Evolutionary conservation across 2,797 vertebrate genomes (phyloP).

Genomic region (Xyrichtys novacula): DNA sequence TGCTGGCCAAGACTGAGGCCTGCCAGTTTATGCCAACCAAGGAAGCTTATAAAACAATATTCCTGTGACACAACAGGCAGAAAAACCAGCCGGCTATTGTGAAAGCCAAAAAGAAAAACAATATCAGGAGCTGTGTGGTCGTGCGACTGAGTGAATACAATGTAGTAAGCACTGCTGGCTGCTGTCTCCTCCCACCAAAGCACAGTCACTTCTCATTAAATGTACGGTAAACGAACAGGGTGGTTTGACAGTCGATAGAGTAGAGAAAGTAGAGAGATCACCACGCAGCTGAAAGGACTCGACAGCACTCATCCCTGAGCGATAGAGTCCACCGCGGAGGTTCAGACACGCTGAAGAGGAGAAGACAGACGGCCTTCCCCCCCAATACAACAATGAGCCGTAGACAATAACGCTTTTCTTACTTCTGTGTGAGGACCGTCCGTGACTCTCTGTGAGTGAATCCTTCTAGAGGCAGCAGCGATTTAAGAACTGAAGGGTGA

Average conservation of each 20-base stretch:
- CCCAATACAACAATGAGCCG: conserved; percentile 35
- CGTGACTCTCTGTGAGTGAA: neutral
- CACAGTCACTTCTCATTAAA: conserved; percentile 71
- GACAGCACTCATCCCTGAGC: conserved; percentile 63
- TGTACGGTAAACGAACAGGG: conserved; percentile 41
- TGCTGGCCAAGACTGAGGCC: conserved; percentile 43
- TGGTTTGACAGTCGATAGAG: conserved; percentile 45
- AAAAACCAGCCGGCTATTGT: conserved; percentile 47
- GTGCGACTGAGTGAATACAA: conserved; percentile 41
- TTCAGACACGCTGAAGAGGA: conserved; percentile 26
- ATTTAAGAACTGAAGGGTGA: conserved; percentile 6
- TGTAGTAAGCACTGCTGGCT: conserved; percentile 49
- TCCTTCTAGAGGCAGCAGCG: conserved; percentile 4
- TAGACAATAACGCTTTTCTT: neutral
- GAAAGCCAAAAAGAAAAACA: conserved; percentile 50
- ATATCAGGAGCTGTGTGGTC: conserved; percentile 48
- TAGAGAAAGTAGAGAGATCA: conserved; percentile 39
- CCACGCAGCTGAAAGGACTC: conserved; percentile 53
- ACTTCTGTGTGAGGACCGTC: conserved; percentile 5
- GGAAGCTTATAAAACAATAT: conserved; percentile 56
- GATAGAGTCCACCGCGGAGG: conserved; percentile 48
- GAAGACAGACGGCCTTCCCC: conserved; percentile 1
- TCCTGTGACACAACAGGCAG: conserved; percentile 15
- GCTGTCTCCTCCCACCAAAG: conserved; percentile 70
- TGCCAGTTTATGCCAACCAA: conserved; percentile 5